Evolutionary conservation across 1,140 invertebrate species (phyloP), one percentile per base, ranked within the genome.

Genomic region (Wasmannia auropunctata): DNA sequence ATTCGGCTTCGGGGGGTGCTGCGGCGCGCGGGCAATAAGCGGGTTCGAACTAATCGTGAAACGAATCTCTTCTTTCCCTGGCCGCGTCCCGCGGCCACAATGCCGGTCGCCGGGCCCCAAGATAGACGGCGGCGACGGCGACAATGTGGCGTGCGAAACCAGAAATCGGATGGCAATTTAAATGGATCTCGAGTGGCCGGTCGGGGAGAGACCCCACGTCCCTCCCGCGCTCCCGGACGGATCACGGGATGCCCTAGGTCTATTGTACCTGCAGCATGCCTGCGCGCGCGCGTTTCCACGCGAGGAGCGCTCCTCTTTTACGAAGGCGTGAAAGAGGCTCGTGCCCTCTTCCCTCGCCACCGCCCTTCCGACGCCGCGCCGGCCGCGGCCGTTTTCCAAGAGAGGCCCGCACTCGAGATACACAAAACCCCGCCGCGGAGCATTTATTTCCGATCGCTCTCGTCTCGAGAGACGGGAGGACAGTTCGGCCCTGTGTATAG

Each of bases 311-410:
- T 37, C 31, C 79, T 89, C 89, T 92, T 93, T 90, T 88, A 89
- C 87, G 92, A 92, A 93, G 90, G 92, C 92, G 92, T 93, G 90
- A 91, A 91, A 90, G 87, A 93, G 93, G 92, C 93, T 94, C 93
- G 93, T 93, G 93, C 93, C 90, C 87, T 88, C n/a, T 11, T 58
- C 54, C 91, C 77, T 46, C 43, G 72, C 74, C 74, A 31, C 65
- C 10, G 28, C 28, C 28, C 54, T 46, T 28, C 14, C 58, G 31
- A 70, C 74, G 62, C 75, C 87, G 72, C 74, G 62, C 75, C 87
- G 72, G 79, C 40, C 51, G n/a, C 31, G n/a, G 49, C 6, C 37
- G 28, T 76, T 43, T 87, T n/a, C n/a, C 79, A 74, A 86, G n/a
- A 79, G 88, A 87, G 62, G 25, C 83, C 58, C n/a, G 51, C n/a